Base-by-base conservation (phyloP, 53 echinoderm and acorn worm genomes). In the Astropecten irregularis region DNA sequence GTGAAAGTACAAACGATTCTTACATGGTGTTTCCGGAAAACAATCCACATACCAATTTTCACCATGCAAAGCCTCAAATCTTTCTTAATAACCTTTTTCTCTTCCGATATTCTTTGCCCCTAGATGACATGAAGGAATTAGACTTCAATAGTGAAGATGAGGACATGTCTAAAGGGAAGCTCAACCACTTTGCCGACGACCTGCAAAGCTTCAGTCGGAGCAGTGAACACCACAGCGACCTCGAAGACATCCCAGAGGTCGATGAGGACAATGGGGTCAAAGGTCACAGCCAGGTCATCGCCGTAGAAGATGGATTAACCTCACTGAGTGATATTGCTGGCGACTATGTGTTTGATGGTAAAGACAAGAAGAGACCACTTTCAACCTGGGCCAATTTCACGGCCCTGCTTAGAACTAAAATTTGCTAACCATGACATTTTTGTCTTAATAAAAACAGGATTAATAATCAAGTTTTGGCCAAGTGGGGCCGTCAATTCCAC, bases 191-290 rank as follows among this genome's bases (percentile, higher is more conserved):
- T 74, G 86, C 95, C 83, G 91, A 86, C 60, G 95, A 95, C 40
- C 81, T 89, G 27, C 90, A 73, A 10, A 66, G 73, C 40, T 92
- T 66, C 48, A 85, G 71, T 48, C 87, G 93, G 44, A 87, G 90
- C 64, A 82, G 58, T 28, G 94, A 97, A 52, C 99, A 94, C 77
- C 93, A 88, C 61, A 97, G 99, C 42, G 99, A 97, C 79, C 90
- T 97, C 29, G 99, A 97, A 58, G 99, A 97, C 79, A 97, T 97
- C 53, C 92, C 92, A 0, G 99, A 97, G 68, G 94, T 97, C 8
- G 99, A 97, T 15, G 99, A 97, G 76, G 99, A 97, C 58, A 91
- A 97, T 64, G 90, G 90, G 31, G 82, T 82, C 53, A 70, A 82
- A 44, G 88, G 77, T 55, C 77, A 66, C 2, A 66, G 49, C 14